Conservation (phyloP, 2,888 invertebrate genomes). For the Saturnia pavonia region DNA sequence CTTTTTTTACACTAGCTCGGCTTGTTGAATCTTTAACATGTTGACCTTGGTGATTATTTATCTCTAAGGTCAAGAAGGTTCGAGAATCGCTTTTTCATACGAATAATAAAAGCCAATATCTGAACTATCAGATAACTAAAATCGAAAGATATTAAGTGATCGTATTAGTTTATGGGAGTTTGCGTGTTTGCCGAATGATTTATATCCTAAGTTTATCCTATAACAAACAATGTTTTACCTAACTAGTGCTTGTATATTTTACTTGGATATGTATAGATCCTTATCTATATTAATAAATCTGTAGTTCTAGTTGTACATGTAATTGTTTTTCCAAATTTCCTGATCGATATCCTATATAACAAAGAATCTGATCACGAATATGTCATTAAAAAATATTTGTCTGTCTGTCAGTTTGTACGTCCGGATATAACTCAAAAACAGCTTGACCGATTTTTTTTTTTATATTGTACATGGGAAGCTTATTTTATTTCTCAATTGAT, state of each 20-base stretch:
- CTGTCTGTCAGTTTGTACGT: too few relatives aligned
- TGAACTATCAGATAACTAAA: conserved; percentile 2
- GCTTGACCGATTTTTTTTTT: too few relatives aligned
- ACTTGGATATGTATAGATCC: neutral
- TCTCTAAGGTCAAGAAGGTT: conserved; percentile 3
- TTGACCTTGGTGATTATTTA: neutral
- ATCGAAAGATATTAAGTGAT: conserved; percentile 6
- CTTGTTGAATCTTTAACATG: neutral
- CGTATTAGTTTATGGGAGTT: conserved; percentile 11
- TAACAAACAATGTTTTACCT: conserved; percentile 1
- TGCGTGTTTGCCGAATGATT: conserved; percentile 19
- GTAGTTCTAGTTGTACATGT: too few relatives aligned
- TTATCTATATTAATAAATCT: too few relatives aligned
- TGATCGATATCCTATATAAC: too few relatives aligned
- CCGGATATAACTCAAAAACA: too few relatives aligned
- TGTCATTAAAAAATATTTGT: too few relatives aligned
- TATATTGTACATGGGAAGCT: too few relatives aligned
- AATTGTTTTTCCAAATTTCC: too few relatives aligned
- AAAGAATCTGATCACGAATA: too few relatives aligned
- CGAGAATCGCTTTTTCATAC: neutral
- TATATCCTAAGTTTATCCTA: neutral
- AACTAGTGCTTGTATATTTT: conserved; percentile 1
- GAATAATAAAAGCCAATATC: conserved; percentile 6
- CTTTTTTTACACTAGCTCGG: too few relatives aligned
- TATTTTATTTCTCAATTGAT: too few relatives aligned